phyloP scores from a whole-genome alignment of 2,888 invertebrate genomes.

The Agrochola lychnidis region DNA sequence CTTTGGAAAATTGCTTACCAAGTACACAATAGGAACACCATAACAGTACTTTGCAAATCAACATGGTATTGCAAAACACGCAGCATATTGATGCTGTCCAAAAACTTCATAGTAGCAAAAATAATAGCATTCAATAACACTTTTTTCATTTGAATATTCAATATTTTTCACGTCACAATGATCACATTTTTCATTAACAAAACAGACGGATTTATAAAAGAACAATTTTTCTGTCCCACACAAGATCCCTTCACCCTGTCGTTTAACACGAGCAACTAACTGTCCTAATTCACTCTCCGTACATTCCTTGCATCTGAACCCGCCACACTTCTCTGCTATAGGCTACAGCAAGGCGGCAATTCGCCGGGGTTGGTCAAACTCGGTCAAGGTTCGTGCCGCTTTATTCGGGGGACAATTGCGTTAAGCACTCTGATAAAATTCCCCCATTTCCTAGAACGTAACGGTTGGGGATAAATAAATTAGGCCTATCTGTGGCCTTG shows the following conservation, averaged over 20 bases:
- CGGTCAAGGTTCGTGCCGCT: conserved; percentile 59
- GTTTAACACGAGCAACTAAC: conserved; percentile 15
- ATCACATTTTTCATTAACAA: no score
- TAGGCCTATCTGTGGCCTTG: conserved; percentile 39
- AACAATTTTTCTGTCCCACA: background rate
- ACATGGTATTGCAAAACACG: conserved; percentile 36
- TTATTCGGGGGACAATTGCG: conserved; percentile 53
- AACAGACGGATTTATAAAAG: background rate
- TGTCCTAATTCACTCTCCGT: conserved; percentile 15
- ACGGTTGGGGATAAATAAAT: conserved; percentile 47
- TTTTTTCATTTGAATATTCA: background rate
- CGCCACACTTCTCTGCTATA: conserved; percentile 11
- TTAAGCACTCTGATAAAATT: conserved; percentile 55
- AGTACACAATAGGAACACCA: conserved; percentile 27
- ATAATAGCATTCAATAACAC: background rate
- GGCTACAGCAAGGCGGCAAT: conserved; percentile 29
- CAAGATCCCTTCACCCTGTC: background rate
- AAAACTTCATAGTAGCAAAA: background rate
- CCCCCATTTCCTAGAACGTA: conserved; percentile 34
- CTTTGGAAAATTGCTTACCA: conserved; percentile 41
- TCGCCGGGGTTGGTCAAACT: conserved; percentile 52
- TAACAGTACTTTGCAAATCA: conserved; percentile 49
- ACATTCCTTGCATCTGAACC: conserved; percentile 46
- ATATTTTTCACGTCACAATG: background rate
- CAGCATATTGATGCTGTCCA: background rate